A percentile compares a stretch with the other conserved stretches of the same genome.
Evolutionary conservation across 1,140 invertebrate species (phyloP).

Genomic region (Copidosoma floridanum): DNA sequence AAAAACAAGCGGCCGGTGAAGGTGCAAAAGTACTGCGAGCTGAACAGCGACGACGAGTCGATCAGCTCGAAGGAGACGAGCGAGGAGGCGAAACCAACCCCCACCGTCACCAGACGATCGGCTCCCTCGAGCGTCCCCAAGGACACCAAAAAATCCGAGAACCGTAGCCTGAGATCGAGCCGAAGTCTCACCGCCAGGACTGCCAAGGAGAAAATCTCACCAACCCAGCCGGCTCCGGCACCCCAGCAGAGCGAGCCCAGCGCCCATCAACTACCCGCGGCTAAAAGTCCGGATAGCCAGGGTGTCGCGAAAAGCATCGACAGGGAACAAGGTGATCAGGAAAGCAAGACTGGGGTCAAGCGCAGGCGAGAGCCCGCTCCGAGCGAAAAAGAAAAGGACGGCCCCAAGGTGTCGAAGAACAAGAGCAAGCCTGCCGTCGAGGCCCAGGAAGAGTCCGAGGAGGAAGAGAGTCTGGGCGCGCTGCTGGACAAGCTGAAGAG

Average conservation of each 20-base stretch:
- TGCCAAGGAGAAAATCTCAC: constrained; percentile 25
- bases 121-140: neutral
- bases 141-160: constrained; percentile 16
- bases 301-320: constrained; percentile 5
- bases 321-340: neutral
- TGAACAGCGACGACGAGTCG: constrained; percentile 49
- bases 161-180: constrained; percentile 30
- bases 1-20: constrained; percentile 45
- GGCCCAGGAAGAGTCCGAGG: constrained; percentile 34
- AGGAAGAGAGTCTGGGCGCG: constrained; percentile 48
- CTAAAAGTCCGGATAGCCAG: constrained; percentile 6
- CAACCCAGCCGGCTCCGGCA: constrained; percentile 6
- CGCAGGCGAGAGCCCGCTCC: constrained; percentile 22
- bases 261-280: neutral
- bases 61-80: constrained; percentile 36
- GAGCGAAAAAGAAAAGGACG: constrained; percentile 22
- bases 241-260: constrained; percentile 10
- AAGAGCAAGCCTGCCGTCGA: neutral
- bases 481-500: constrained; percentile 43
- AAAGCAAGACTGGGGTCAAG: too few relatives aligned
- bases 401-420: constrained; percentile 1
- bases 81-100: neutral
- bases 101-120: constrained; percentile 38
- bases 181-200: constrained; percentile 18
- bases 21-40: constrained; percentile 46